A percentile compares a stretch with the other conserved stretches of the same genome.
These are phyloP conservation scores for Oncorhynchus kisutch DNA, from an alignment of 2,113 vertebrate species.

Conservation along the genomic window DNA sequence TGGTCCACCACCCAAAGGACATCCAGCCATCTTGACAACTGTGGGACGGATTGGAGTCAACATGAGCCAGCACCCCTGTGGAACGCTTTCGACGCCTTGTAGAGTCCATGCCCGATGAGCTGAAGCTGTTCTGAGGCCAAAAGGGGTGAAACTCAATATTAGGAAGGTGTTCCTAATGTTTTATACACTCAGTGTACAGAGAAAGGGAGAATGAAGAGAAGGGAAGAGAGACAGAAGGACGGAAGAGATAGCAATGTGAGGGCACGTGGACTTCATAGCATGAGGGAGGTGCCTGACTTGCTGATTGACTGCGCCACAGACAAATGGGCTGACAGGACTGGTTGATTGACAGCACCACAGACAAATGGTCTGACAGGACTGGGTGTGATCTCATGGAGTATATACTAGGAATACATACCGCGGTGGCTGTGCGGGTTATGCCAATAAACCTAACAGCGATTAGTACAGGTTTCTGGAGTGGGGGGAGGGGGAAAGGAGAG, in stretches of 20 bases:
- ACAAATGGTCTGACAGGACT: slow-evolving; percentile 40
- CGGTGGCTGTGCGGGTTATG: slow-evolving; percentile 88
- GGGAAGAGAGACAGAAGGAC: background rate
- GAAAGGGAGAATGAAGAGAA: background rate
- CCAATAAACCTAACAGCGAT: slow-evolving; percentile 99
- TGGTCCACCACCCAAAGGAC: too few species aligned
- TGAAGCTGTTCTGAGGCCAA: too few species aligned
- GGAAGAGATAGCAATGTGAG: background rate
- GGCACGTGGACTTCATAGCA: slow-evolving; percentile 12
- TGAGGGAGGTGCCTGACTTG: slow-evolving; percentile 24
- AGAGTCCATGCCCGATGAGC: too few species aligned
- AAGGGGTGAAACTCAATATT: too few species aligned
- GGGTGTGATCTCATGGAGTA: slow-evolving; percentile 40
- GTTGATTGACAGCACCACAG: slow-evolving; percentile 18
- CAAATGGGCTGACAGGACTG: slow-evolving; percentile 40
- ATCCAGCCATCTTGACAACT: too few species aligned
- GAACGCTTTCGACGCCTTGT: too few species aligned
- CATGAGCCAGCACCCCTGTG: too few species aligned
- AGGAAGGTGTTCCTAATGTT: too few species aligned
- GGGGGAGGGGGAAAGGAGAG: slow-evolving; percentile 76
- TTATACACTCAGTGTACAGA: background rate
- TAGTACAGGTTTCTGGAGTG: slow-evolving; percentile 96
- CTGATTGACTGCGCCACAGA: slow-evolving; percentile 11
- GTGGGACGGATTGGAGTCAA: too few species aligned
- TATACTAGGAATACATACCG: slow-evolving; percentile 67